Evolutionary conservation across 2,113 vertebrate genomes (phyloP), one percentile per base, ranked within the genome.

Genomic region (Upupa epops): DNA sequence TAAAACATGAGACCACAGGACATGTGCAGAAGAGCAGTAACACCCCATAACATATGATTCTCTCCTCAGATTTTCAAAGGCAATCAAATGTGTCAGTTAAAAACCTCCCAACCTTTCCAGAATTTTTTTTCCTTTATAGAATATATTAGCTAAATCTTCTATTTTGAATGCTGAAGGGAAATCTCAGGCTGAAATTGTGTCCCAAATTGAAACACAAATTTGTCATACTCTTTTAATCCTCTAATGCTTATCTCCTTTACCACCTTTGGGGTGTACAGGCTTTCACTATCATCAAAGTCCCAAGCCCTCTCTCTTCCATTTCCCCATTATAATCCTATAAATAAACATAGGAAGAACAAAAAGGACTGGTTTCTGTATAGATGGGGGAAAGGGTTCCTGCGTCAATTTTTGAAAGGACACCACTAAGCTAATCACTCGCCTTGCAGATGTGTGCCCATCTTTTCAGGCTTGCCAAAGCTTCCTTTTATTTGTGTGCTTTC

Each of bases 331-430:
- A 96, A 96, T 84, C 79, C 48, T 73, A 72, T 96, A 87, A 93
- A 86, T 76, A 95, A 95, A 94, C 91, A 92, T 94, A 49, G 83
- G 69, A 95, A 74, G 90, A 92, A 95, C 83, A 95, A 95, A 93
- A 92, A 60, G 42, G 64, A 79, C 60, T 89, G 34, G 60, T 76
- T 92, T 94, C 63, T 91, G 4, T 83, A 32, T 49, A 32, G 25
- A 8, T 87, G 54, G 54, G 58, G 83, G 83, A 51, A 73, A 26
- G 32, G 37, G 4, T 7, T 91, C 64, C 68, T 91, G 70, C 13
- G 11, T 90, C 36, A 42, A 80, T 88, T 90, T 95, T 75, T 93
- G 52, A 83, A 89, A 70, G 84, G 82, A 89, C 45, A 88, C 56
- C 61, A 56, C 32, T 83, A 66, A 92, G 63, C 74, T 94, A 93